A percentile compares a stretch with the other conserved stretches of the same genome.
These are phyloP conservation scores for Nibea albiflora DNA, from an alignment of 2,113 vertebrate species.

Conservation along the genomic window DNA sequence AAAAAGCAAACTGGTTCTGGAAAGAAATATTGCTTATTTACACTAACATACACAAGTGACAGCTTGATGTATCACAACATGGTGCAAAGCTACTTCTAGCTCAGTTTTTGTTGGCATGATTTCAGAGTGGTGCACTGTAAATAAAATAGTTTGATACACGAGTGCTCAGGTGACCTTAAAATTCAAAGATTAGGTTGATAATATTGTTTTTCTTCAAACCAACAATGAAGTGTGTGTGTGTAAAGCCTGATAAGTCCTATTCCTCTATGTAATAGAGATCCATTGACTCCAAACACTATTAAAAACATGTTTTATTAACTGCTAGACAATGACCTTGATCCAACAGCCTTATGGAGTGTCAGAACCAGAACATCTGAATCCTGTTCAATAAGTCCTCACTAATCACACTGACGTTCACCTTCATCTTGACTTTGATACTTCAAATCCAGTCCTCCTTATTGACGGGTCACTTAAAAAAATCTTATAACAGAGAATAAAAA, in stretches of 20 bases:
- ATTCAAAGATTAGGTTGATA: background rate
- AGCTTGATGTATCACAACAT: background rate
- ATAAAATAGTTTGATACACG: background rate
- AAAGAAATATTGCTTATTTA: slow-evolving; percentile 3
- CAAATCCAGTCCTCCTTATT: too few relatives aligned
- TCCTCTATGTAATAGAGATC: background rate
- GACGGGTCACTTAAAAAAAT: too few relatives aligned
- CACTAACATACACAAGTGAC: background rate
- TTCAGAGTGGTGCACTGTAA: background rate
- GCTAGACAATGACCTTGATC: too few relatives aligned
- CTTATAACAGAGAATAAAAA: too few relatives aligned
- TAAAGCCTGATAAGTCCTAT: background rate
- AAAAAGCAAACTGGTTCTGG: background rate
- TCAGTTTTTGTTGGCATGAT: background rate
- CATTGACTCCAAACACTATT: background rate
- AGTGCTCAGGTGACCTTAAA: background rate
- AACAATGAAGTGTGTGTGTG: background rate
- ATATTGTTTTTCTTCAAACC: background rate
- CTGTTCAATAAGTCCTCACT: too few relatives aligned
- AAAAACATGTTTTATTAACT: background rate
- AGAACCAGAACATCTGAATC: too few relatives aligned
- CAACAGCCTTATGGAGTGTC: too few relatives aligned
- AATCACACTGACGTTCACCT: too few relatives aligned
- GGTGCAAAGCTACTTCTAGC: background rate
- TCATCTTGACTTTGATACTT: too few relatives aligned